Percentiles rank a stretch among this genome's conserved stretches.
Evolutionary conservation across 2,113 vertebrate species (phyloP).

Genomic region (Shinisaurus crocodilurus): DNA sequence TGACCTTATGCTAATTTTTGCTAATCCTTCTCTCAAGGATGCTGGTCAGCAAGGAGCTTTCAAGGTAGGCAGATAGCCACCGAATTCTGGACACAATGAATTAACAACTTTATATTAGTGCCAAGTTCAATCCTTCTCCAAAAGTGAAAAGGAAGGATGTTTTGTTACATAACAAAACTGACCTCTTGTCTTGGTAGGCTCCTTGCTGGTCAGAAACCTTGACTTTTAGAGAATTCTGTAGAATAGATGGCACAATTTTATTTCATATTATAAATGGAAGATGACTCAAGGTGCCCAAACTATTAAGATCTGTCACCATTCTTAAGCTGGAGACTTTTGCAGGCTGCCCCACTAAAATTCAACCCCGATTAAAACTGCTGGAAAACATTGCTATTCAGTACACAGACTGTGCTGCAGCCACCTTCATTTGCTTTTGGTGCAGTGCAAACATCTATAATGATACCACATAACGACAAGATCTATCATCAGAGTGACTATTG

Average conservation of each 20-base stretch:
- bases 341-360: constrained; percentile 5
- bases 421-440: constrained; percentile 69
- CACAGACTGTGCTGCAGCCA: constrained; percentile 61
- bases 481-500: constrained; percentile 53
- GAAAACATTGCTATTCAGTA: constrained; percentile 69
- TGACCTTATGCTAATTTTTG: background rate
- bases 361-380: constrained; percentile 59
- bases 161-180: constrained; percentile 55
- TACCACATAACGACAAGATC: constrained; percentile 65
- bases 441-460: constrained; percentile 68
- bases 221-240: background rate
- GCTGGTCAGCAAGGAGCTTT: background rate
- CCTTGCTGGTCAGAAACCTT: background rate
- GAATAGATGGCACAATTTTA: accelerated
- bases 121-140: constrained; percentile 59
- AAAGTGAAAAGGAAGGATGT: constrained; percentile 41
- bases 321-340: accelerated
- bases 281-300: constrained; percentile 30
- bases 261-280: constrained; percentile 33
- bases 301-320: background rate
- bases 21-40: constrained; percentile 16
- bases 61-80: background rate
- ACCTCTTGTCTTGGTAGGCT: constrained; percentile 24
- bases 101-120: constrained; percentile 50
- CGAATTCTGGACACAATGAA: constrained; percentile 39